Conservation (phyloP, 2,113 vertebrate genomes). For the Vireo altiloquus region DNA sequence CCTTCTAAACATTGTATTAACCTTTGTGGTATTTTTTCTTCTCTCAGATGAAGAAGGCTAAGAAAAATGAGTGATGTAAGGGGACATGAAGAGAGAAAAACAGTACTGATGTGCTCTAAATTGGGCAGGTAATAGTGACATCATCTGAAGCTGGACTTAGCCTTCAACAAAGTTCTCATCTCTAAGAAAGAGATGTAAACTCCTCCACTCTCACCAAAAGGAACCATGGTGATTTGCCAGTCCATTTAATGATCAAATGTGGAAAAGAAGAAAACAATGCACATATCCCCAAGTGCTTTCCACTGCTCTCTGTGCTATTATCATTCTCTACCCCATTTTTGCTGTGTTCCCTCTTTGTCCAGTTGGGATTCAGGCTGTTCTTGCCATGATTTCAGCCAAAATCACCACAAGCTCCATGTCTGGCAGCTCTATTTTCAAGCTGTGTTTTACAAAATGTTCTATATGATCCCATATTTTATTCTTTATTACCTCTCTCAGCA, state of each 20-base stretch:
- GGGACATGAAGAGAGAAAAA: background rate
- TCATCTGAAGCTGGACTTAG: background rate
- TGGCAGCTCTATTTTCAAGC: background rate
- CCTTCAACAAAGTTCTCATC: background rate
- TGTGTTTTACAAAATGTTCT: background rate
- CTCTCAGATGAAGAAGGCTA: background rate
- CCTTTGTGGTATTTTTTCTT: background rate
- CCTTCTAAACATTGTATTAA: background rate
- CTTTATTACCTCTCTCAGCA: background rate
- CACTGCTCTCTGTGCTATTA: fast-evolving
- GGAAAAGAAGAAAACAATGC: background rate
- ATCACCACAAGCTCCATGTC: background rate
- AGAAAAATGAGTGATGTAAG: background rate
- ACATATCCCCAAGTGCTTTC: background rate
- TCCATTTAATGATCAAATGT: background rate
- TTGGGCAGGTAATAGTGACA: background rate
- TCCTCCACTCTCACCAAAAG: background rate
- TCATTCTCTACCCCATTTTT: background rate
- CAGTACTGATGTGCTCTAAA: background rate
- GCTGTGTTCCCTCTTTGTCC: background rate
- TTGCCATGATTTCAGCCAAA: background rate
- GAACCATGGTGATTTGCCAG: background rate
- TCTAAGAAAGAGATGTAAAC: background rate
- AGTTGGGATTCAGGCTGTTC: background rate
- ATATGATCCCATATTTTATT: background rate